A percentile compares a stretch with the other conserved stretches of the same genome.
phyloP scores from a whole-genome alignment of 2,888 invertebrate genomes.

The Crioceris asparagi region DNA sequence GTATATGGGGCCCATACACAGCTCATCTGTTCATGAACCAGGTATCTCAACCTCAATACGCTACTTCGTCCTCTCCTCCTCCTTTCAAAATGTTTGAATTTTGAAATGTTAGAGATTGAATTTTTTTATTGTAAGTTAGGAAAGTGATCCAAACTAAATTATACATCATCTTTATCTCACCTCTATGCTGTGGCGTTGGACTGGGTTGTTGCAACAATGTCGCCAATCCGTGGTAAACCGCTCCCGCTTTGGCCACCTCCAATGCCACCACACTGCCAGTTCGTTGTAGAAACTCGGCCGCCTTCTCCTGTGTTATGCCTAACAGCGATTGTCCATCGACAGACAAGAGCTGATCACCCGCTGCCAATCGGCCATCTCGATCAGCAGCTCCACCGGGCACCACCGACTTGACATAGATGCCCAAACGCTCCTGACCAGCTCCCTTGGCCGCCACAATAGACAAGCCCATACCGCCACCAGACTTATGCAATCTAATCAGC shows the following conservation, averaged over 20 bases:
- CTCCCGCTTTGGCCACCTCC: constrained; percentile 96
- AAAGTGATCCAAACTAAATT: neutral
- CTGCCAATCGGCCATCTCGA: constrained; percentile 86
- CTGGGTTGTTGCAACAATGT: constrained; percentile 86
- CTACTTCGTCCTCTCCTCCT: too few relatives aligned
- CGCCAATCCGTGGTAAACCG: constrained; percentile 91
- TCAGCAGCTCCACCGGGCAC: constrained; percentile 90
- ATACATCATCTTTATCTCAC: constrained; percentile 38
- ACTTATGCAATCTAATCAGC: constrained; percentile 83
- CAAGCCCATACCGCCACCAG: constrained; percentile 93
- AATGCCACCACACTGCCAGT: constrained; percentile 90
- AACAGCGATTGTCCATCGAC: constrained; percentile 85
- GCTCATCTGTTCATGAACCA: too few relatives aligned
- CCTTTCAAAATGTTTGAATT: too few relatives aligned
- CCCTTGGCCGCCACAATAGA: constrained; percentile 95
- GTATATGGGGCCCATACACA: too few relatives aligned
- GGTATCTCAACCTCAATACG: too few relatives aligned
- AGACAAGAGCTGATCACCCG: constrained; percentile 92
- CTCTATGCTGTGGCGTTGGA: constrained; percentile 60
- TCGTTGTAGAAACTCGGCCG: constrained; percentile 89
- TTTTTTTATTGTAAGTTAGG: neutral
- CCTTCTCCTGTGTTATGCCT: constrained; percentile 71
- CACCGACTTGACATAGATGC: constrained; percentile 98
- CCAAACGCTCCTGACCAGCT: constrained; percentile 50
- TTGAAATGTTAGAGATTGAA: too few relatives aligned